Percentiles rank a stretch among this genome's conserved stretches.
Evolutionary conservation across 92 coral and sea anemone genomes (phyloP).

Genomic region (Heteractis magnifica): DNA sequence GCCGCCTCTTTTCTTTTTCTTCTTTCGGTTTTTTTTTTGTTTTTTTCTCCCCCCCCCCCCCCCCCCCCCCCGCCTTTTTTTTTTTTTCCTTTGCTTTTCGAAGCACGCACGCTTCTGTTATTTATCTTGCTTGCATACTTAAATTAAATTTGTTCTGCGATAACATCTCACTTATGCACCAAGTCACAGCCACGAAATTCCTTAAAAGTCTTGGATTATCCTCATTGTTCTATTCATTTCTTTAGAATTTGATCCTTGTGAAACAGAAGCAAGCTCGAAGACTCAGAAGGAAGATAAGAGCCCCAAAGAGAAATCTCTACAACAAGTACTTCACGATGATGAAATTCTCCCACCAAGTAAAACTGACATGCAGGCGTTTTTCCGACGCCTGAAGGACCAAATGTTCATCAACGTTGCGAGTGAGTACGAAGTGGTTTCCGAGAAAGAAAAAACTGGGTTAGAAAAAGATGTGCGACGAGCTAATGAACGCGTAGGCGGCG

Average conservation of each 20-base stretch:
- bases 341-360: constrained; percentile 28
- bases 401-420: constrained; percentile 5
- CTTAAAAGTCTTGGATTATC: too few species aligned
- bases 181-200: too few species aligned
- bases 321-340: constrained; percentile 7
- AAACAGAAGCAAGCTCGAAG: neutral
- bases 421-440: constrained; percentile 1
- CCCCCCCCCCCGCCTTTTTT: too few species aligned
- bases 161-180: too few species aligned
- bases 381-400: constrained; percentile 33
- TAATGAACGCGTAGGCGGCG: neutral
- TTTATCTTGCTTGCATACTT: too few species aligned
- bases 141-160: too few species aligned
- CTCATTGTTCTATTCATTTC: too few species aligned
- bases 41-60: too few species aligned
- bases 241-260: neutral
- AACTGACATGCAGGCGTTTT: constrained; percentile 35
- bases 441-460: neutral
- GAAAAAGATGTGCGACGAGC: neutral
- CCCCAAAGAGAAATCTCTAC: neutral
- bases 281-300: neutral
- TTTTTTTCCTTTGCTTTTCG: too few species aligned
- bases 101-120: too few species aligned
- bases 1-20: too few species aligned
- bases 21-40: too few species aligned